phyloP scores from a whole-genome alignment of 2,888 invertebrate genomes.

The Cartodere bifasciata region DNA sequence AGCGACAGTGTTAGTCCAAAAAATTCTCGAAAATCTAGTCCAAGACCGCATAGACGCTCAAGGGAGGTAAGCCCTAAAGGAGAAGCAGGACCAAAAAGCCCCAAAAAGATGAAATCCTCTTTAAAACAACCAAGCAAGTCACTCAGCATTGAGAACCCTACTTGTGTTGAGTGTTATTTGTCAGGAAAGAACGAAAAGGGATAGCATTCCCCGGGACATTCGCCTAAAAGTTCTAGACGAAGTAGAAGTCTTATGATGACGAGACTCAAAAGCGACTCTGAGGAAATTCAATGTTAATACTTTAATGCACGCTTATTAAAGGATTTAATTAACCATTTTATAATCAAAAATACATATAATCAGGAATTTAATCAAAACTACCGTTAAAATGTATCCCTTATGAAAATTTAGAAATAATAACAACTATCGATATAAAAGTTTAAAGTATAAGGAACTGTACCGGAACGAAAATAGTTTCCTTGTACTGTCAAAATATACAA shows the following conservation, averaged over 20 bases:
- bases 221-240: too few relatives aligned
- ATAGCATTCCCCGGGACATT: slow-evolving; percentile 30
- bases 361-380: too few relatives aligned
- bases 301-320: background rate
- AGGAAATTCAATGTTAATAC: slow-evolving; percentile 28
- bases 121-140: slow-evolving; percentile 37
- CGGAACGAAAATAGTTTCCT: too few relatives aligned
- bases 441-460: too few relatives aligned
- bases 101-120: slow-evolving; percentile 30
- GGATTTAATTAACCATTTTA: too few relatives aligned
- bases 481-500: too few relatives aligned
- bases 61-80: slow-evolving; percentile 19
- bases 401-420: too few relatives aligned
- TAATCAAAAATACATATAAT: too few relatives aligned
- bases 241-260: slow-evolving; percentile 20
- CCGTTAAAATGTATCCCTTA: too few relatives aligned
- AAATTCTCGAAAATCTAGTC: slow-evolving; percentile 26
- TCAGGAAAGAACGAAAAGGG: slow-evolving; percentile 42
- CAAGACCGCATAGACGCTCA: slow-evolving; percentile 20
- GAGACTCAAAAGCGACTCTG: slow-evolving; percentile 17
- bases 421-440: too few relatives aligned
- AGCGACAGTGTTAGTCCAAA: slow-evolving; percentile 17
- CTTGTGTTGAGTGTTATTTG: slow-evolving; percentile 61
- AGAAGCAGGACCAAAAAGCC: slow-evolving; percentile 19
- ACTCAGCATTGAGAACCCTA: slow-evolving; percentile 53